Base-by-base conservation (phyloP, 2,797 vertebrate species). In the Gastrophryne carolinensis region DNA sequence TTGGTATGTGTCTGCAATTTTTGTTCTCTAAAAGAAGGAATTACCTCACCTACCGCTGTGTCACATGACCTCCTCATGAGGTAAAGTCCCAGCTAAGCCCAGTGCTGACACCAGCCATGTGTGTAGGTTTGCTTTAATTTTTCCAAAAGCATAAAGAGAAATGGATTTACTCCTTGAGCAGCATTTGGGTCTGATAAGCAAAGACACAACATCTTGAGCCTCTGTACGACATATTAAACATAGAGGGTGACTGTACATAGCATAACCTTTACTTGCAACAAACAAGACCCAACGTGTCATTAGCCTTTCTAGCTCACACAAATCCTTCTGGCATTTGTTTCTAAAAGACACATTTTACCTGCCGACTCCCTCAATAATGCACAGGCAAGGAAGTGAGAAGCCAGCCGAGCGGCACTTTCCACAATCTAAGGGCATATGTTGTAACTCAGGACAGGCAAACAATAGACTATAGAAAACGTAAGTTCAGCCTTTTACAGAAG, bases 281-380 rank as follows among this genome's bases (percentile, higher is more conserved):
- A 52, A 23, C 76, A 81, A 77, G 77, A 21, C 54, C 15, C 44
- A 77, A 32, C 80, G 61, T 79, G 77, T 47, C 63, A 26, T 23
- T 34, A 34, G 35, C 52, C 34, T 50, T 17, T 9, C 21, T 57
- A 65, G 52, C 64, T 69, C 13, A 44, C 24, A 53, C 54, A 70
- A 81, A 79, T 81, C 69, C 47, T 37, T 34, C 15, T 11, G 26
- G 66, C 70, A 77, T 79, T 77, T 77, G 47, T 79, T 65, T 60
- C 63, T 53, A 69, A 56, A 30, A 53, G 49, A 65, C 70, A 60
- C 64, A 70, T 76, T 79, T 35, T 57, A 69, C 10, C 58, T 47
- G 66, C 62, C 19, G 52, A 60, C 29, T 79, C 29, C 57, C 67
- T 29, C 64, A 37, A 60, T 79, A 70, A 81, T 26, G 21, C 39